Conservation (phyloP, 2,888 invertebrate species). For the Zhengitettix transpicula region DNA sequence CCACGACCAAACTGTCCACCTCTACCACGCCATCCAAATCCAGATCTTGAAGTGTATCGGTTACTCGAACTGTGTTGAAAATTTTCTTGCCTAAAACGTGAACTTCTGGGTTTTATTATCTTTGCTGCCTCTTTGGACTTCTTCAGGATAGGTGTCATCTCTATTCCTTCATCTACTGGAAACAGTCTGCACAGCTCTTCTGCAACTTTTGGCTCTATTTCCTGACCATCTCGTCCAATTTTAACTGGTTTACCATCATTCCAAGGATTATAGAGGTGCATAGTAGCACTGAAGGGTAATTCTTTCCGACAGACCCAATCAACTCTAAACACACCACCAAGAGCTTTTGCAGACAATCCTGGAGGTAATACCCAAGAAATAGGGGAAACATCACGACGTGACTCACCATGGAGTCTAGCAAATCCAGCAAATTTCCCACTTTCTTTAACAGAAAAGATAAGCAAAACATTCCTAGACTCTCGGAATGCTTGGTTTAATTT, state of each 20-base stretch:
- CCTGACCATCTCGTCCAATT: slow-evolving; percentile 97
- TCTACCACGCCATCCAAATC: slow-evolving; percentile 26
- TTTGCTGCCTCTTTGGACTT: slow-evolving; percentile 73
- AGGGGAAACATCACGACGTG: slow-evolving; percentile 74
- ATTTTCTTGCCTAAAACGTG: slow-evolving; percentile 6
- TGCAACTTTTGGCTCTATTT: slow-evolving; percentile 90
- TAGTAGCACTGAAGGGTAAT: slow-evolving; percentile 77
- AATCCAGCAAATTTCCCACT: slow-evolving; percentile 93
- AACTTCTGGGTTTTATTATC: slow-evolving; percentile 27
- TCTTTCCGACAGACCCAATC: slow-evolving; percentile 96
- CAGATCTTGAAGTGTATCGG: slow-evolving; percentile 4
- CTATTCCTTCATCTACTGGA: slow-evolving; percentile 78
- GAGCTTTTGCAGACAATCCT: slow-evolving; percentile 76
- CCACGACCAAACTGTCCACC: slow-evolving; percentile 32
- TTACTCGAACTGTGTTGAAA: slow-evolving; percentile 22
- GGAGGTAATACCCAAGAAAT: slow-evolving; percentile 90
- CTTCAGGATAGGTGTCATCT: slow-evolving; percentile 71
- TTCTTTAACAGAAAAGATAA: slow-evolving; percentile 95
- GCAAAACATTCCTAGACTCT: slow-evolving; percentile 82
- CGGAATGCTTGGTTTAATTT: slow-evolving; percentile 88
- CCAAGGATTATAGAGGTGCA: slow-evolving; percentile 92
- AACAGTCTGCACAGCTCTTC: slow-evolving; percentile 88
- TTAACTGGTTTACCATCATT: slow-evolving; percentile 97
- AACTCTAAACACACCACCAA: slow-evolving; percentile 90
- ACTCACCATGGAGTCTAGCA: slow-evolving; percentile 76